phyloP scores from a whole-genome alignment of 2,113 vertebrate species.

The Lophotis ruficrista region DNA sequence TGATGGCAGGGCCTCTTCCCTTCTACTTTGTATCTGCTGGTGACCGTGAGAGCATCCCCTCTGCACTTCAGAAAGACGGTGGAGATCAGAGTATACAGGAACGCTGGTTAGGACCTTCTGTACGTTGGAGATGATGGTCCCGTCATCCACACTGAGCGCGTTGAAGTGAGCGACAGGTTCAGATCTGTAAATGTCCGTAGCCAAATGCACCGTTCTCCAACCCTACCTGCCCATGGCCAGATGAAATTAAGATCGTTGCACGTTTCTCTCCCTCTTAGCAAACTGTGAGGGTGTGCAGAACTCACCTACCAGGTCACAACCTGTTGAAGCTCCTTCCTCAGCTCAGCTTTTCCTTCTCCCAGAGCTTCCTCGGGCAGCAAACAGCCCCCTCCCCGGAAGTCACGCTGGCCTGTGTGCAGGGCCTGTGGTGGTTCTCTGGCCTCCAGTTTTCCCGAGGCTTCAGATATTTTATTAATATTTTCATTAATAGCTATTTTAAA shows the following conservation, averaged over 20 bases:
- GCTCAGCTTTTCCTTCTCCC: neutral
- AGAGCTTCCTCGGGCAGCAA: neutral
- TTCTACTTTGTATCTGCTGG: neutral
- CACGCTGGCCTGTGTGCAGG: neutral
- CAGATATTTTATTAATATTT: neutral
- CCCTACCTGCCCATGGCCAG: neutral
- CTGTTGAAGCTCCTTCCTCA: neutral
- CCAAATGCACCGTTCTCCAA: neutral
- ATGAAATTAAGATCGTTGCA: neutral
- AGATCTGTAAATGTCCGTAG: accelerated
- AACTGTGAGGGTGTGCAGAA: neutral
- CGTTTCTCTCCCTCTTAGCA: neutral
- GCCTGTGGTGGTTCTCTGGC: neutral
- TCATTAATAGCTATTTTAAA: neutral
- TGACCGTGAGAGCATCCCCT: neutral
- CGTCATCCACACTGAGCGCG: neutral
- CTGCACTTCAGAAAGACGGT: neutral
- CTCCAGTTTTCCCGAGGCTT: neutral
- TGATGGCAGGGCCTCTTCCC: neutral
- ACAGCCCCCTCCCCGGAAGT: neutral
- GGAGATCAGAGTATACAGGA: neutral
- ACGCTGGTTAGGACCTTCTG: neutral
- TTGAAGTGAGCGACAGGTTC: neutral
- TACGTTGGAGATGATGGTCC: neutral
- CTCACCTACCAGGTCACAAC: neutral